Conservation (phyloP, 1,140 invertebrate species). For the Trichonephila clavipes region DNA sequence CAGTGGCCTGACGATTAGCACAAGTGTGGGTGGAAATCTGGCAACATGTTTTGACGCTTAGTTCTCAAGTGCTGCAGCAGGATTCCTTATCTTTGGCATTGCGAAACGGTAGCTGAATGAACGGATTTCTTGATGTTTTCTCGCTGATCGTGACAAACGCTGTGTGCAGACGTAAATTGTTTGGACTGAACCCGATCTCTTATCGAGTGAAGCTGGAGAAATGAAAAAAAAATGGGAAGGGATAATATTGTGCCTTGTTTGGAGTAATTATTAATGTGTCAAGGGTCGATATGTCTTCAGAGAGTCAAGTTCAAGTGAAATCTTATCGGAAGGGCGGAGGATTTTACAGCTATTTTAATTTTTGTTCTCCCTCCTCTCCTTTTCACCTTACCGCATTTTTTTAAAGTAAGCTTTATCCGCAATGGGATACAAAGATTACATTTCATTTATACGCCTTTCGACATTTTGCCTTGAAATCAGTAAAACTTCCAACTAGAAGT, state of each 20-base stretch:
- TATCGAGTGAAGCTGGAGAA: background rate
- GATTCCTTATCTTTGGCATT: constrained; percentile 18
- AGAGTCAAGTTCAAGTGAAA: background rate
- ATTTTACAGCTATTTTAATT: background rate
- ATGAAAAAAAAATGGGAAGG: background rate
- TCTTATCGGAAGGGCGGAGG: background rate
- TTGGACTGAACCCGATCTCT: constrained; percentile 9
- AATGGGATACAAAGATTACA: background rate
- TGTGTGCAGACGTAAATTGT: constrained; percentile 41
- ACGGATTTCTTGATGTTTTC: constrained; percentile 23
- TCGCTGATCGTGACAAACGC: background rate
- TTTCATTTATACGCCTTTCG: background rate
- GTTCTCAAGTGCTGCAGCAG: constrained; percentile 26
- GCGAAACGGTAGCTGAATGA: constrained; percentile 56
- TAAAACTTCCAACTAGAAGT: too few species aligned
- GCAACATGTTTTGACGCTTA: constrained; percentile 66
- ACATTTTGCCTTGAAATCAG: too few species aligned
- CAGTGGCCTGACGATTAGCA: constrained; percentile 26
- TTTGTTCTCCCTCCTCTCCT: background rate
- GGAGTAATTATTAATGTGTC: constrained; percentile 15
- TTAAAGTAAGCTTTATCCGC: background rate
- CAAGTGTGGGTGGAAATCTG: constrained; percentile 64
- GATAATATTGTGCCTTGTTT: constrained; percentile 14
- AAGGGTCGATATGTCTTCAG: background rate
- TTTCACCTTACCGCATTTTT: background rate